Evolutionary conservation across 2,888 invertebrate genomes (phyloP).

Genomic region (Bembecia ichneumoniformis): DNA sequence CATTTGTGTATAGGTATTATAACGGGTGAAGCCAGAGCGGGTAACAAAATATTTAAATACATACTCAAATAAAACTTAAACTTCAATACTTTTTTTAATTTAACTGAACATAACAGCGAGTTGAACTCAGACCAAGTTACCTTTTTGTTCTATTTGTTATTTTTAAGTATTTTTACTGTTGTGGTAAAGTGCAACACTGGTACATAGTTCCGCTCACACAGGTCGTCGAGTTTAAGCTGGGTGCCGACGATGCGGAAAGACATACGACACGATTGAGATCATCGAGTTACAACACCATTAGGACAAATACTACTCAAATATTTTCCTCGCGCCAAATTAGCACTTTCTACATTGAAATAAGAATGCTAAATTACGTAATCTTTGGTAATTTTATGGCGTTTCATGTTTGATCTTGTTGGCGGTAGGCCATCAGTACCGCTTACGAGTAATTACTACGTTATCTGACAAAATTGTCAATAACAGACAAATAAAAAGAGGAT

Average conservation of each 20-base stretch:
- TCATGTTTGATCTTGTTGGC: conserved; percentile 25
- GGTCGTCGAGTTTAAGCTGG: conserved; percentile 11
- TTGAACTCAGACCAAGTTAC: no score
- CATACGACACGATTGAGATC: conserved; percentile 47
- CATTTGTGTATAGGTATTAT: no score
- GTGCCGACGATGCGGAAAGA: conserved; percentile 44
- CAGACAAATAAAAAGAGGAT: conserved; percentile 21
- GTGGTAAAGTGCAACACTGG: conserved; percentile 25
- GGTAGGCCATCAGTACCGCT: conserved; percentile 23
- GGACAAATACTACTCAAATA: conserved; percentile 5
- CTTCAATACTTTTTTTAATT: no score
- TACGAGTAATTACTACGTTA: conserved; percentile 36
- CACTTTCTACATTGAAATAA: conserved; percentile 8
- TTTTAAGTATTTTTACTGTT: no score
- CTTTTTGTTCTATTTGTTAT: no score
- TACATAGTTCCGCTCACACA: conserved; percentile 43
- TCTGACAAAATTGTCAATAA: conserved; percentile 26
- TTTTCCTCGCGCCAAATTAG: conserved; percentile 9
- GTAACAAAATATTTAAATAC: no score
- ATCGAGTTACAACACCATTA: conserved; percentile 37
- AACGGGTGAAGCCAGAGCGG: no score
- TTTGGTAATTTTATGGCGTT: not conserved
- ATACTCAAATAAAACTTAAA: no score
- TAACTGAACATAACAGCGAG: no score
- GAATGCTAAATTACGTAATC: conserved; percentile 10